Conservation (phyloP, 2,113 vertebrate species). For the Galemys pyrenaicus region DNA sequence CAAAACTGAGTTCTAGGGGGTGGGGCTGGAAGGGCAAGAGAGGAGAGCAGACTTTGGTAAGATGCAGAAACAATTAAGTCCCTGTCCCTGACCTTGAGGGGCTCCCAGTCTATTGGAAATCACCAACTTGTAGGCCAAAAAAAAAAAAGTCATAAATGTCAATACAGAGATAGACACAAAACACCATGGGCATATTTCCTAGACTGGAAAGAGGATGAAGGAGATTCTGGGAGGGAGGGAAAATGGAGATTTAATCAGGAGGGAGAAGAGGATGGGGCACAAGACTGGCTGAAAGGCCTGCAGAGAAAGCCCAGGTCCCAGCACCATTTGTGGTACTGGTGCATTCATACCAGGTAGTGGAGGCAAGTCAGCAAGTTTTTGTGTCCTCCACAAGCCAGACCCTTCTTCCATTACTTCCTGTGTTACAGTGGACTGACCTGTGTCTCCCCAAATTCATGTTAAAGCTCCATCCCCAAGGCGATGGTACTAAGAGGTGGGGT, state of each 20-base stretch:
- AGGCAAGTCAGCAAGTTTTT: neutral
- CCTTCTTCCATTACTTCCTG: too few relatives aligned
- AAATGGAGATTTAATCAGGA: neutral
- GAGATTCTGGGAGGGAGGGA: too few relatives aligned
- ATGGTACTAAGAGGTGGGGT: neutral
- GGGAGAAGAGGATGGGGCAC: too few relatives aligned
- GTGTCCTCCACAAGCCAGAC: fast-evolving
- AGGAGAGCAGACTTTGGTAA: neutral
- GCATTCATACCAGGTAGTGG: neutral
- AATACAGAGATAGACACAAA: neutral
- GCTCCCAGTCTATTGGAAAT: neutral
- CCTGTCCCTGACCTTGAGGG: neutral
- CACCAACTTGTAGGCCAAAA: neutral
- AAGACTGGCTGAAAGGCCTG: too few relatives aligned
- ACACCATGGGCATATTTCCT: neutral
- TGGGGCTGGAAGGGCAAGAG: neutral
- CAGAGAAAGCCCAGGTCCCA: neutral
- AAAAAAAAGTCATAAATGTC: neutral
- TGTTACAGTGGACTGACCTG: fast-evolving
- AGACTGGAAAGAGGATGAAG: neutral
- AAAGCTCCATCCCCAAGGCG: neutral
- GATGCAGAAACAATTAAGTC: neutral
- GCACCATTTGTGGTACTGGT: neutral
- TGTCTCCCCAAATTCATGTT: too few relatives aligned
- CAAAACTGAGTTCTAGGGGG: neutral